Conservation (phyloP, 1,140 invertebrate species). For the Drosophila malerkotliana region DNA sequence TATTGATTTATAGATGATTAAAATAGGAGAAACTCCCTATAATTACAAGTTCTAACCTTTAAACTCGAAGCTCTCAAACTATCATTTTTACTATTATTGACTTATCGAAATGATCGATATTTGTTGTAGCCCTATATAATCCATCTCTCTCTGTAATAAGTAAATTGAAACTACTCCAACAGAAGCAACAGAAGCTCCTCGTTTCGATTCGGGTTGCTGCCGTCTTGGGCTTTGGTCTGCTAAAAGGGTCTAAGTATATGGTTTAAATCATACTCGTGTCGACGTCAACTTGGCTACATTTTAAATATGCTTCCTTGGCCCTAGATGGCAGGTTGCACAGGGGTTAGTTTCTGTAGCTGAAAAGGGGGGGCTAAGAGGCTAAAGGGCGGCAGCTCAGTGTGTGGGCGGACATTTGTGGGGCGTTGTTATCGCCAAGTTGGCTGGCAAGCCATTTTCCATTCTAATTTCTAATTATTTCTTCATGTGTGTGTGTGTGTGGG, state of each 20-base stretch:
- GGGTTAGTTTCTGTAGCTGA: background rate
- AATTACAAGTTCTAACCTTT: too few species aligned
- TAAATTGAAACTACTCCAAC: slow-evolving; percentile 66
- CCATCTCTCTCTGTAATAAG: slow-evolving; percentile 39
- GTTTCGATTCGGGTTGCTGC: slow-evolving; percentile 42
- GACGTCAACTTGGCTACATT: slow-evolving; percentile 53
- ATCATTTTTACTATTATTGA: too few species aligned
- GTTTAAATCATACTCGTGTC: slow-evolving; percentile 48
- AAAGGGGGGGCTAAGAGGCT: background rate
- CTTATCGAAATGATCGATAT: slow-evolving; percentile 1
- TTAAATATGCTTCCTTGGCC: slow-evolving; percentile 58
- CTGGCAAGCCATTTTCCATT: slow-evolving; percentile 73
- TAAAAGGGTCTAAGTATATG: slow-evolving; percentile 47
- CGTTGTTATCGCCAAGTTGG: slow-evolving; percentile 66
- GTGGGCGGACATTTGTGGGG: slow-evolving; percentile 57
- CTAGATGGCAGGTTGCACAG: background rate
- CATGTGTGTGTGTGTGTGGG: slow-evolving; percentile 26
- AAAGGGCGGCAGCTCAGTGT: slow-evolving; percentile 11
- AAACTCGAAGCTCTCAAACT: background rate
- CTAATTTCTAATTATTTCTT: slow-evolving; percentile 83
- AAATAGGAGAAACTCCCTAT: background rate
- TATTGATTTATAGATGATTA: too few species aligned
- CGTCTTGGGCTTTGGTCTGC: slow-evolving; percentile 33
- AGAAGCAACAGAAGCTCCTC: slow-evolving; percentile 21
- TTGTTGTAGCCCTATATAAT: background rate